Evolutionary conservation across 1,140 invertebrate species (phyloP).

Genomic region (Sminthurides bifidus): DNA sequence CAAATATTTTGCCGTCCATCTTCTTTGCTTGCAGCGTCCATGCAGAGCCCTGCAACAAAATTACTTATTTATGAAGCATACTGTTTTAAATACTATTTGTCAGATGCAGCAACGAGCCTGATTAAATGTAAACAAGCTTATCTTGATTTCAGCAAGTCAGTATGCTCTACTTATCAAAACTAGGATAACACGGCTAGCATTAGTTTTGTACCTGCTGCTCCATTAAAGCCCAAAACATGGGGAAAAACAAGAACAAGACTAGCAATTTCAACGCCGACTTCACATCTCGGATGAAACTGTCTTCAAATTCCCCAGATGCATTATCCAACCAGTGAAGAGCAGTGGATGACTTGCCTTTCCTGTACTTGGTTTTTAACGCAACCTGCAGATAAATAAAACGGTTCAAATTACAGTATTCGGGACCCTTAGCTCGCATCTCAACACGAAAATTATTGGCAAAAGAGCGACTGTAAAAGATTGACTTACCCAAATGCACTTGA

Average conservation of each 20-base stretch:
- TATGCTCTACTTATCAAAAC: background rate
- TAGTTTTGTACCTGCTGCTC: constrained; percentile 57
- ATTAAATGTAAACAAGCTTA: too few species aligned
- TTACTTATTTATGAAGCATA: background rate
- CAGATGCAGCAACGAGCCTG: too few species aligned
- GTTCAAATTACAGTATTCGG: background rate
- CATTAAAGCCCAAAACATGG: constrained; percentile 79
- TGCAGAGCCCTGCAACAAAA: constrained; percentile 44
- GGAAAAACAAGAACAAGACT: constrained; percentile 64
- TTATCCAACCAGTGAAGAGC: constrained; percentile 66
- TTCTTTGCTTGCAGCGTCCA: constrained; percentile 89
- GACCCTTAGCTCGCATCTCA: background rate
- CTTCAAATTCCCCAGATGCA: constrained; percentile 55
- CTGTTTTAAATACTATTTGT: too few species aligned
- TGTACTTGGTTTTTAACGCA: constrained; percentile 20
- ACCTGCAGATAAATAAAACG: background rate
- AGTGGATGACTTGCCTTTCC: constrained; percentile 36
- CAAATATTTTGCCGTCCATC: constrained; percentile 67
- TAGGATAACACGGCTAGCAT: too few species aligned
- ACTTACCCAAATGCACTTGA: constrained; percentile 67
- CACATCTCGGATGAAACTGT: constrained; percentile 56
- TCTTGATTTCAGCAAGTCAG: too few species aligned
- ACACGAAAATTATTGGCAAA: background rate
- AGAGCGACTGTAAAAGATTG: background rate
- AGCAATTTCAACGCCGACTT: constrained; percentile 59